Conservation (phyloP, 2,797 vertebrate genomes). For the Sibirionetta formosa region DNA sequence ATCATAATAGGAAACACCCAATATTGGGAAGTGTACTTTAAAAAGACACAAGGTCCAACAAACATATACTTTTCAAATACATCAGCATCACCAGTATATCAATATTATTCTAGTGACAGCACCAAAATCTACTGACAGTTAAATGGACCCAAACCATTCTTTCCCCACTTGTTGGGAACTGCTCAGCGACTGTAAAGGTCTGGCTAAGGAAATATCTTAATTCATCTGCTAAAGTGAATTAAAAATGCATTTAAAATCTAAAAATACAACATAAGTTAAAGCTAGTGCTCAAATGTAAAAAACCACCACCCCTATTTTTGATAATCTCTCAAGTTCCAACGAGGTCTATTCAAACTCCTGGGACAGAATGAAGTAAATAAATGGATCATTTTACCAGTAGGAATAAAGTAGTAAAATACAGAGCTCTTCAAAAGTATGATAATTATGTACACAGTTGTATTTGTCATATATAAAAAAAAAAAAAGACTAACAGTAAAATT, state of each 20-base stretch:
- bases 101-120: slow-evolving; percentile 33
- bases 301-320: neutral
- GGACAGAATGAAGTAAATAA: neutral
- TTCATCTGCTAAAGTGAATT: slow-evolving; percentile 24
- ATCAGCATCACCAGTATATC: neutral
- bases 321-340: neutral
- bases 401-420: neutral
- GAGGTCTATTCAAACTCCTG: neutral
- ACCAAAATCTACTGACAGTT: slow-evolving; percentile 49
- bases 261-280: neutral
- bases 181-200: neutral
- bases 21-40: neutral
- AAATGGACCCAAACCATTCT: neutral
- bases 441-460: neutral
- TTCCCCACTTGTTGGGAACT: neutral
- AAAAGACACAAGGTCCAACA: slow-evolving; percentile 27
- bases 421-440: neutral
- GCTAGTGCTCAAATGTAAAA: neutral
- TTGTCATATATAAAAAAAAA: neutral
- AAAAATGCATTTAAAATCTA: neutral
- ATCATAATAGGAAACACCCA: neutral
- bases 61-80: neutral
- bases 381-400: neutral
- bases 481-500: neutral
- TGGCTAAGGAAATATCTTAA: neutral